Base-by-base conservation (phyloP, 2,797 vertebrate species). In the Cuculus canorus region DNA sequence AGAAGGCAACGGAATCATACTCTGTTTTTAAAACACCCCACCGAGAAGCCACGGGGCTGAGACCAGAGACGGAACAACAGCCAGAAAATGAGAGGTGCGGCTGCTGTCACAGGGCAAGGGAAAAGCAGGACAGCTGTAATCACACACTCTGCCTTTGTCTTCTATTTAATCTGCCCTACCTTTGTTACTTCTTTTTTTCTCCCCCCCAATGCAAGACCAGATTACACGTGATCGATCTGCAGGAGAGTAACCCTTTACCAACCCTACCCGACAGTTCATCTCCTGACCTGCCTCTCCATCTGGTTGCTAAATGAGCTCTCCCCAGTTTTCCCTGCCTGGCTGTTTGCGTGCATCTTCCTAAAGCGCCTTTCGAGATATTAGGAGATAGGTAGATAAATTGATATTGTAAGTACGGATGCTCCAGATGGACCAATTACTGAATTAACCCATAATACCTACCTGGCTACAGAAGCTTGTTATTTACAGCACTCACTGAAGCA, bases 381-480 rank as follows among this genome's bases (percentile, higher is more conserved):
- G 70, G 56, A 84, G 59, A n/a, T 53, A 88, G 2, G 12, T 1
- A 75, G 82, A 90, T 76, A 88, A 95, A 95, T 37, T 79, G 82
- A 76, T 90, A 73, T 23, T 66, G 56, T 81, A 90, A 90, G 81
- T 25, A 93, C 6, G 43, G 88, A 53, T 7, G 30, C 57, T 90
- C 92, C 88, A 60, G 93, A 92, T 85, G 92, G 93, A 90, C 90
- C 96, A 94, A 95, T 95, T 96, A 92, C 60, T 47, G 83, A 91
- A 90, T 86, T 90, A 93, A 95, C 95, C 88, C 57, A 30, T 79
- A 85, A 92, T 30, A 82, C 71, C 82, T 82, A 90, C 86, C 93
- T 88, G 83, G 94, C 80, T 90, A n/a, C 82, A 57, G 73, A 35
- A 92, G 88, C 86, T 56, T 69, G 54, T 80, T 90, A 88, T 91